Base-by-base conservation (phyloP, 1,140 invertebrate genomes). In the Dendroctonus valens region DNA sequence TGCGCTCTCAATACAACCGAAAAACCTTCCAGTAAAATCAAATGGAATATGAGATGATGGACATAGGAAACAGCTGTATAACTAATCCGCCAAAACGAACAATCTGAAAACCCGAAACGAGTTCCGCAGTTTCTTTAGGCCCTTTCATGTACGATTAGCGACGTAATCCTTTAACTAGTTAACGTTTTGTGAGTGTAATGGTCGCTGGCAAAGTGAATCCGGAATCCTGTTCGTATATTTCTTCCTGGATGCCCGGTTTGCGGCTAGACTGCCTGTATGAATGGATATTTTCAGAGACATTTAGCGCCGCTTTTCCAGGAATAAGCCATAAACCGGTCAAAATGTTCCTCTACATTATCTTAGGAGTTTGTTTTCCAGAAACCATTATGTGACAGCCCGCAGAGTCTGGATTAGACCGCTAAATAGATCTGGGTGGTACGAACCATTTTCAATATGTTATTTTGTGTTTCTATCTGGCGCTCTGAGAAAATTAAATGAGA, bases 211-310 rank as follows among this genome's bases (percentile, higher is more conserved):
- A 73, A 73, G 66, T 70, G 68, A 73, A 71, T 73, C 70, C 60
- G 63, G 65, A 68, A 69, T 52, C 59, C 67, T 37, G 51, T 61
- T 65, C 63, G 67, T 60, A 73, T 72, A 72, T 71, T 74, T 74
- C 69, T 71, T 68, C 68, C 52, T 73, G 73, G 68, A 70, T 68
- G 69, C 44, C 53, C 71, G 67, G 66, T 65, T 67, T 71, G 73
- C 68, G 73, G 73, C 72, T 59, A 48, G 37, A 59, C 65, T 48
- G 61, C 60, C 65, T 70, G 48, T 70, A 70, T 69, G 70, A 74
- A 74, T 69, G 74, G 71, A 73, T 75, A 75, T 75, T 74, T 70
- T 64, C 67, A 65, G 70, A 65, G 73, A 75, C 73, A 68, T 75
- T 72, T 75, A 73, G 70, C 72, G 65, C 72, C 70, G 60, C 61